Evolutionary conservation across 2,113 vertebrate species (phyloP).

Genomic region (Atlantisia rogersi): DNA sequence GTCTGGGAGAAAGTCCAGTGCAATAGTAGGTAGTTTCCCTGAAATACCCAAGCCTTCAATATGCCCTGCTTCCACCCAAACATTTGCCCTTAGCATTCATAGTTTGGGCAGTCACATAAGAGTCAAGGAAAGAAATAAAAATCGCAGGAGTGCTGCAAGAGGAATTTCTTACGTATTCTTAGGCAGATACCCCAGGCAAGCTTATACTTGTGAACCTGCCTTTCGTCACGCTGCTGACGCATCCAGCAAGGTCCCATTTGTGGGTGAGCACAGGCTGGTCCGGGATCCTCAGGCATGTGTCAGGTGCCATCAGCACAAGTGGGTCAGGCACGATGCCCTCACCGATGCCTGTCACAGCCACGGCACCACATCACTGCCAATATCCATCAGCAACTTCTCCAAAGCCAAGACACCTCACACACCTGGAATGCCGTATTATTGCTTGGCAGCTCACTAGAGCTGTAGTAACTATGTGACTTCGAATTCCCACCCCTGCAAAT

Average conservation of each 20-base stretch:
- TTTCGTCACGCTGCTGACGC: neutral
- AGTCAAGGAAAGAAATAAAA: neutral
- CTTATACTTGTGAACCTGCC: neutral
- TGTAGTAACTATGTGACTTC: neutral
- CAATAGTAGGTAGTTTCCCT: neutral
- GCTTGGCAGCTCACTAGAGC: accelerated
- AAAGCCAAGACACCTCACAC: accelerated
- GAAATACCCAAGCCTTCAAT: neutral
- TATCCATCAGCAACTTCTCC: accelerated
- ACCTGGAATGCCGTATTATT: accelerated
- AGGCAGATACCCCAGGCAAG: neutral
- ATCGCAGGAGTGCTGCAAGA: neutral
- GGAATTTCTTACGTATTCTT: neutral
- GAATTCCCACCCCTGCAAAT: neutral
- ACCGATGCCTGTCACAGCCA: neutral
- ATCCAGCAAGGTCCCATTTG: neutral
- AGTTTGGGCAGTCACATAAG: neutral
- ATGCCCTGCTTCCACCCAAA: neutral
- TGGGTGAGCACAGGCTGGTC: neutral
- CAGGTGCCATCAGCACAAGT: accelerated
- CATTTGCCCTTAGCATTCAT: neutral
- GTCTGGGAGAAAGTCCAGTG: neutral
- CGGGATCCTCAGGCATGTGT: accelerated
- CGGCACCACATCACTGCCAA: accelerated
- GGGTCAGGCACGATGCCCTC: neutral